Conservation (phyloP, 2,888 invertebrate genomes). For the Zeuzera pyrina region DNA sequence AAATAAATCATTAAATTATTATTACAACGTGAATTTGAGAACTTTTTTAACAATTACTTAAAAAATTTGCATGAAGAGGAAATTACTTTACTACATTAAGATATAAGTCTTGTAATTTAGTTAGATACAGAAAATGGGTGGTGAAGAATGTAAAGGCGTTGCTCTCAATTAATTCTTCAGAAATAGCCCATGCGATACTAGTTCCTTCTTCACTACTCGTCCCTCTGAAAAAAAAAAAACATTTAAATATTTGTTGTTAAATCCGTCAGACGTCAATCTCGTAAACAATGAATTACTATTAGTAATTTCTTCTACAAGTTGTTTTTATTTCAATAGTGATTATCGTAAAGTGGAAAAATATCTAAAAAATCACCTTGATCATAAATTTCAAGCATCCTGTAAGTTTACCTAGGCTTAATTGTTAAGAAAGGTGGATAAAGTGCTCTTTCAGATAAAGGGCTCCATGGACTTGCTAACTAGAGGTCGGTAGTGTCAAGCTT, state of each 20-base stretch:
- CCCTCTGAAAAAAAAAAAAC: slow-evolving; percentile 56
- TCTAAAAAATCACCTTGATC: slow-evolving; percentile 1
- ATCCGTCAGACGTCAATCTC: not conserved
- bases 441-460: no score
- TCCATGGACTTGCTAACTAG: no score
- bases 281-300: not conserved
- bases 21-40: not conserved
- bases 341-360: no score
- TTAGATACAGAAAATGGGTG: slow-evolving; percentile 79
- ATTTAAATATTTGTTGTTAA: not conserved
- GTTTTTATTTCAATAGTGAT: no score
- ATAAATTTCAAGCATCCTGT: no score
- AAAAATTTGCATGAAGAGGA: slow-evolving; percentile 18
- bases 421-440: no score
- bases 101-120: slow-evolving; percentile 76
- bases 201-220: slow-evolving; percentile 87
- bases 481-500: no score
- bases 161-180: slow-evolving; percentile 78
- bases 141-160: slow-evolving; percentile 79
- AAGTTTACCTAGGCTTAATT: no score
- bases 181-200: slow-evolving; percentile 85
- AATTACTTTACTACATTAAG: slow-evolving; percentile 81
- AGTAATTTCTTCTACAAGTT: no score
- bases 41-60: not conserved
- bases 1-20: not conserved